Percentiles rank a stretch among this genome's conserved stretches.
These are phyloP conservation scores for Danio jaintianensis DNA, from an alignment of 2,797 vertebrate genomes.

Conservation along the genomic window DNA sequence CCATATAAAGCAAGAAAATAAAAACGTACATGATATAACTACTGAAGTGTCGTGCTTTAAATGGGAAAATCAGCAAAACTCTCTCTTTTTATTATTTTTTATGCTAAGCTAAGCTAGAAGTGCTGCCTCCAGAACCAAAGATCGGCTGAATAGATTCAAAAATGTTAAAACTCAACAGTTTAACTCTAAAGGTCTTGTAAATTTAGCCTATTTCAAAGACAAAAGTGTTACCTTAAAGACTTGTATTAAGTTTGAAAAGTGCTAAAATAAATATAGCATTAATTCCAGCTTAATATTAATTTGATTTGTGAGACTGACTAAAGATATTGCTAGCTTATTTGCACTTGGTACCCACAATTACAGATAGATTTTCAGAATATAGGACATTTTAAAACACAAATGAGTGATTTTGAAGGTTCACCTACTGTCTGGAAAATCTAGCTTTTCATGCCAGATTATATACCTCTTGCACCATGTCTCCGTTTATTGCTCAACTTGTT, in stretches of 20 bases:
- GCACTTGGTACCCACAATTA: neutral
- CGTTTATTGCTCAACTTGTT: conserved; percentile 20
- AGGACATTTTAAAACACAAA: conserved; percentile 14
- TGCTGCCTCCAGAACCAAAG: too few relatives aligned
- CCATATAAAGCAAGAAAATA: too few relatives aligned
- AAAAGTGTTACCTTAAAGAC: neutral
- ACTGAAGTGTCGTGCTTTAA: too few relatives aligned
- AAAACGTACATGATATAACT: too few relatives aligned
- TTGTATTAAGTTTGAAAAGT: neutral
- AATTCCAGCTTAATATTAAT: neutral
- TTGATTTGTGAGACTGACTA: neutral
- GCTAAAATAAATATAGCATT: neutral
- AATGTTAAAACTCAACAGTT: too few relatives aligned
- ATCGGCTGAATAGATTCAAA: too few relatives aligned
- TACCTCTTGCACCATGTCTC: neutral
- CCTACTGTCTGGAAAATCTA: conserved; percentile 4
- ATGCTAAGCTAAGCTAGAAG: too few relatives aligned
- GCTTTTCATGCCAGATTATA: conserved; percentile 16
- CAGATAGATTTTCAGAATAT: neutral
- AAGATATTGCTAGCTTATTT: neutral
- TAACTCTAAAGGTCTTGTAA: too few relatives aligned
- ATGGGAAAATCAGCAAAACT: too few relatives aligned
- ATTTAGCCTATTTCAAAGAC: too few relatives aligned
- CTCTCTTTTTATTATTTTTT: too few relatives aligned
- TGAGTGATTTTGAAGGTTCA: neutral